A percentile compares a stretch with the other conserved stretches of the same genome.
phyloP scores from a whole-genome alignment of 2,888 invertebrate genomes.

The Archips xylosteana region DNA sequence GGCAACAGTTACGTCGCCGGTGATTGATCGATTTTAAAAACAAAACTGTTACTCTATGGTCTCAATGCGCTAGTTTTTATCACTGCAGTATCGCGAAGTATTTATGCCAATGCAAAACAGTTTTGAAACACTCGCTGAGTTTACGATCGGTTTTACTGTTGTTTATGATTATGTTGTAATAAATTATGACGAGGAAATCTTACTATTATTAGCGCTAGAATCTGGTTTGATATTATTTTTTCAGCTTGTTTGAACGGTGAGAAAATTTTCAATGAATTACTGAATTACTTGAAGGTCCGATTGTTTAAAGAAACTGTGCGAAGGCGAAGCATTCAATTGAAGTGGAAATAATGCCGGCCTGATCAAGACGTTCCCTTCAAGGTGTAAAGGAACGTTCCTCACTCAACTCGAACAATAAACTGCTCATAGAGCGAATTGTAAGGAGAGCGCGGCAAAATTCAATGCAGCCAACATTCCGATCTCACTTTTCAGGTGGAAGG shows the following conservation, averaged over 20 bases:
- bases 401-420: constrained; percentile 69
- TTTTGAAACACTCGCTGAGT: constrained; percentile 24
- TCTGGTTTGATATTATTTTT: not conserved
- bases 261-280: not conserved
- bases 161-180: constrained; percentile 1
- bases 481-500: constrained; percentile 52
- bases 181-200: not conserved
- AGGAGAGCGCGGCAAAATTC: constrained; percentile 49
- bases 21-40: constrained; percentile 42
- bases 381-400: constrained; percentile 64
- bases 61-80: constrained; percentile 32
- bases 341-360: constrained; percentile 50
- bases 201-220: not conserved
- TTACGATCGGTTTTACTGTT: not conserved
- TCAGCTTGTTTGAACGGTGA: not conserved
- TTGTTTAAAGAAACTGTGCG: constrained; percentile 31
- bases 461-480: constrained; percentile 53
- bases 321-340: constrained; percentile 48
- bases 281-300: constrained; percentile 10
- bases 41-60: constrained; percentile 40
- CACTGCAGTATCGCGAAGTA: constrained; percentile 13
- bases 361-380: constrained; percentile 63
- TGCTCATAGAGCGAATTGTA: constrained; percentile 61
- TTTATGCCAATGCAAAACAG: constrained; percentile 10
- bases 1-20: constrained; percentile 36